Conservation (phyloP, 2,888 invertebrate genomes). For the Mimumesa dahlbomi region DNA sequence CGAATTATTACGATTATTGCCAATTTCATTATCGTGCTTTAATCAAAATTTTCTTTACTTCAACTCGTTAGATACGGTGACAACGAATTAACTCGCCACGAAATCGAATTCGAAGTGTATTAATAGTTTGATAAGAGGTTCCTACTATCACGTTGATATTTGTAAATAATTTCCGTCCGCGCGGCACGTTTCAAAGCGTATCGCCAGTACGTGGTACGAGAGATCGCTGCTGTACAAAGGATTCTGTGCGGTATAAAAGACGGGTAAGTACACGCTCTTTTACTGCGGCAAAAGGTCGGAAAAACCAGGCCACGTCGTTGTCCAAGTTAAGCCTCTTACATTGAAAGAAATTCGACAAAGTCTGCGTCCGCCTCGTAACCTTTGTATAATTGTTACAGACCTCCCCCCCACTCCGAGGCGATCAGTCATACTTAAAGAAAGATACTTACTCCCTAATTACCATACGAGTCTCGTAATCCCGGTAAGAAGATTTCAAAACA, state of each 20-base stretch:
- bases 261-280: constrained; percentile 3
- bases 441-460: background rate
- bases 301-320: constrained; percentile 36
- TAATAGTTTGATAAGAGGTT: background rate
- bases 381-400: background rate
- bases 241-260: constrained; percentile 29
- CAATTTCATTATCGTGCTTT: no score
- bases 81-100: no score
- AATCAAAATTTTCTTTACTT: no score
- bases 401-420: background rate
- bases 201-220: background rate
- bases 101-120: no score
- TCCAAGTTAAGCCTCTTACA: constrained; percentile 44
- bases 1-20: no score
- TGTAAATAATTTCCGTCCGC: background rate
- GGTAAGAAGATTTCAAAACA: no score
- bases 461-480: no score
- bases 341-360: constrained; percentile 44
- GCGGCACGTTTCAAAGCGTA: constrained; percentile 3
- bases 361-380: background rate
- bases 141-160: background rate
- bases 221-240: constrained; percentile 13
- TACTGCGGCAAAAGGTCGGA: constrained; percentile 27
- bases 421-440: background rate
- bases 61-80: no score